These are phyloP conservation scores for Ophraella communa DNA, from an alignment of 2,888 invertebrate species.

Conservation along the genomic window DNA sequence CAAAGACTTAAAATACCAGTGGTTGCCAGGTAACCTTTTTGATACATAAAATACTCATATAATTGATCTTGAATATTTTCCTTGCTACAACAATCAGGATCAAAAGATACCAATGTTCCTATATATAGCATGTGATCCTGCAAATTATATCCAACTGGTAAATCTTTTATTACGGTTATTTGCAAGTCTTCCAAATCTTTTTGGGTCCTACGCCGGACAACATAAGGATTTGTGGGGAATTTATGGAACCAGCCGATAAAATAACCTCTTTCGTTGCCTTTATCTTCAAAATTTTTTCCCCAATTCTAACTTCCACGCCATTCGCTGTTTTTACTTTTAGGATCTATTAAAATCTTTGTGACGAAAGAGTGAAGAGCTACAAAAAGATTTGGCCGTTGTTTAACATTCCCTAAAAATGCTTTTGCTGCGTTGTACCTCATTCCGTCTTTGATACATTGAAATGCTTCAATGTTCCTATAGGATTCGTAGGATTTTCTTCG, in stretches of 20 bases:
- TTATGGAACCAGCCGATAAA: conserved; percentile 70
- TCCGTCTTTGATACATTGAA: conserved; percentile 55
- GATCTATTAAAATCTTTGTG: conserved; percentile 63
- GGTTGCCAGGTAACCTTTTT: conserved; percentile 61
- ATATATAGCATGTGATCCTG: conserved; percentile 63
- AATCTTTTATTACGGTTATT: conserved; percentile 58
- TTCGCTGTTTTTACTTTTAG: conserved; percentile 57
- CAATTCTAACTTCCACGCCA: conserved; percentile 58
- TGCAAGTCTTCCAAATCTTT: conserved; percentile 60
- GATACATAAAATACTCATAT: conserved; percentile 62
- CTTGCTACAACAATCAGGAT: conserved; percentile 4
- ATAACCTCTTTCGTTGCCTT: conserved; percentile 68
- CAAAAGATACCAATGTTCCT: conserved; percentile 42
- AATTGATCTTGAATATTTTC: no score
- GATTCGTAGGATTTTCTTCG: conserved; percentile 39
- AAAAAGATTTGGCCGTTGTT: conserved; percentile 65
- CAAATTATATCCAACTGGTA: conserved; percentile 65
- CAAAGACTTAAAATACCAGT: conserved; percentile 59
- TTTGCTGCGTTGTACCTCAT: conserved; percentile 67
- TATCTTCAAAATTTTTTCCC: conserved; percentile 45
- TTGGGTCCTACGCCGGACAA: conserved; percentile 70
- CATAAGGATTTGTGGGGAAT: conserved; percentile 72
- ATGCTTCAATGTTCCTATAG: no score
- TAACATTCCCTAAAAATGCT: conserved; percentile 68
- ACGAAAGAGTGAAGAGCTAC: conserved; percentile 66